These are phyloP conservation scores for Cantharis lateralis DNA, from an alignment of 2,888 invertebrate genomes.

Conservation along the genomic window DNA sequence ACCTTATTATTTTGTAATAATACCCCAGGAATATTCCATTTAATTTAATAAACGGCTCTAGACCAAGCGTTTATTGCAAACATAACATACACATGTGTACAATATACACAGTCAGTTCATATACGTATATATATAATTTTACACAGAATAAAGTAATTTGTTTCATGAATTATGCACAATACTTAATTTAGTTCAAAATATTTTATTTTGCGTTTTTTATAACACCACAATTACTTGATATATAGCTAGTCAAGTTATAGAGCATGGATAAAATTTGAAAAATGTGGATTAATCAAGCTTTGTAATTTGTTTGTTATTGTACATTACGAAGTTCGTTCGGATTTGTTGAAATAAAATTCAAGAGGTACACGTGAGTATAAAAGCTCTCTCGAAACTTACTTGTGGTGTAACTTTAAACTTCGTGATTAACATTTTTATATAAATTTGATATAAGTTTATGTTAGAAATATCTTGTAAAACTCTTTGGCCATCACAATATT, in stretches of 20 bases:
- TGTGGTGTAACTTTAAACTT: neutral
- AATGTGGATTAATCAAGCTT: neutral
- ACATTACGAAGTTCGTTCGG: neutral
- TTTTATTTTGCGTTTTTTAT: neutral
- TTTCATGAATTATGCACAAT: neutral
- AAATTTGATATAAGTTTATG: neutral
- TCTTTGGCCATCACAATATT: neutral
- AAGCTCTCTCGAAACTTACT: neutral
- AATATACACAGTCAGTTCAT: neutral
- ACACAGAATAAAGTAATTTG: neutral
- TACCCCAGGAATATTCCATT: neutral
- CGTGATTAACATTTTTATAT: neutral
- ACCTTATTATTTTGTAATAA: neutral
- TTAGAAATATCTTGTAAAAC: neutral
- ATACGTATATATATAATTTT: too few relatives aligned
- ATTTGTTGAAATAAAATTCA: too few relatives aligned
- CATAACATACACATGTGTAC: neutral
- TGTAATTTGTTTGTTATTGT: neutral
- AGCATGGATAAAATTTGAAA: too few relatives aligned
- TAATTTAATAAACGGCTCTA: neutral
- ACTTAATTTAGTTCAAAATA: neutral
- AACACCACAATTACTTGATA: neutral
- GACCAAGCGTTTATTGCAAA: neutral
- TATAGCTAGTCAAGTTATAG: neutral
- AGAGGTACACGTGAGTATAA: neutral